Conservation (phyloP, 2,888 invertebrate species). For the Sesia apiformis region DNA sequence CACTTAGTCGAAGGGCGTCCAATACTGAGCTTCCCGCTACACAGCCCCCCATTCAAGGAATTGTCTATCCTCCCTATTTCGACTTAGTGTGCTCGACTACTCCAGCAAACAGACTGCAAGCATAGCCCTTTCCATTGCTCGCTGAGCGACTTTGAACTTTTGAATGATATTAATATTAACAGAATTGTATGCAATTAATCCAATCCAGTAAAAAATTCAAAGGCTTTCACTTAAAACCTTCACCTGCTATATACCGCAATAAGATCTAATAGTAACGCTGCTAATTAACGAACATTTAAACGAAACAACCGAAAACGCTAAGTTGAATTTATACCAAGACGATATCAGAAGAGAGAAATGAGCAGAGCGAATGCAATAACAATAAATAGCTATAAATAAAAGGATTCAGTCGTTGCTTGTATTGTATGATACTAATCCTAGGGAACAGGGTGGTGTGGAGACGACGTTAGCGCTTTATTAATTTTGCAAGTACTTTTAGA, state of each 20-base stretch:
- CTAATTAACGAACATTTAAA: conserved; percentile 64
- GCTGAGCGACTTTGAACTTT: too few species aligned
- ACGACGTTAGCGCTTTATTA: conserved; percentile 8
- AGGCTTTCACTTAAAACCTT: conserved; percentile 15
- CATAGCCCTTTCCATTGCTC: too few species aligned
- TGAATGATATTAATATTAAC: too few species aligned
- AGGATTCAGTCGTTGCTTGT: conserved; percentile 75
- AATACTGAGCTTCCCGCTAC: too few species aligned
- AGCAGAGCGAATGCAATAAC: conserved; percentile 70
- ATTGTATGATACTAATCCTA: conserved; percentile 73
- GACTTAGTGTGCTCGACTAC: too few species aligned
- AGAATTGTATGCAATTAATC: too few species aligned
- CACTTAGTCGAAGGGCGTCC: too few species aligned
- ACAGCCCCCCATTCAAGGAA: too few species aligned
- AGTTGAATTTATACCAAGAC: conserved; percentile 68
- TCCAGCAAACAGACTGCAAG: too few species aligned
- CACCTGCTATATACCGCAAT: conserved; percentile 34
- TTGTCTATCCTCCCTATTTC: too few species aligned
- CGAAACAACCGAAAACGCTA: conserved; percentile 48
- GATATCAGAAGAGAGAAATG: conserved; percentile 70
- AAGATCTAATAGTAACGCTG: conserved; percentile 17
- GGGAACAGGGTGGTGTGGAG: conserved; percentile 33
- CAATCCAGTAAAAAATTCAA: too few species aligned
- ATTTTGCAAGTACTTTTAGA: too few species aligned
- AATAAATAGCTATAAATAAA: conserved; percentile 76